phyloP scores from a whole-genome alignment of 2,888 invertebrate genomes.

The Ichneumoninae sp. region DNA sequence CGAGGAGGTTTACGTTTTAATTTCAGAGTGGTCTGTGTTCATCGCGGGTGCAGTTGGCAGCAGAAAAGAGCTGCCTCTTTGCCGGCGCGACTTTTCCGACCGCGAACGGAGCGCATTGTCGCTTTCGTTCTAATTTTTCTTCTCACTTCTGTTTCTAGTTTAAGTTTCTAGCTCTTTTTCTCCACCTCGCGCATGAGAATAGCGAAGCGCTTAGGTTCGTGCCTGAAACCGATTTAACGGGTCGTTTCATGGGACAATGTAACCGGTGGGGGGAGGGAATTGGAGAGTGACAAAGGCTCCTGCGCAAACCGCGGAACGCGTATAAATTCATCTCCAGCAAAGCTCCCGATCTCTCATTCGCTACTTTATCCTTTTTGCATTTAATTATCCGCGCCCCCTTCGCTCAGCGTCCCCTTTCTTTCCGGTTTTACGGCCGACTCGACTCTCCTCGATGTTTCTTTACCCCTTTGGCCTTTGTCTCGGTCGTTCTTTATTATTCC shows the following conservation, averaged over 20 bases:
- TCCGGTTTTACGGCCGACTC: slow-evolving; percentile 9
- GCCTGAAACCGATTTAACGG: slow-evolving; percentile 34
- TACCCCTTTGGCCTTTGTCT: slow-evolving; percentile 33
- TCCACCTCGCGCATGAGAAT: not conserved
- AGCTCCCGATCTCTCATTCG: slow-evolving; percentile 32
- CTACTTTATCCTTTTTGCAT: slow-evolving; percentile 25
- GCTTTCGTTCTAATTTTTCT: slow-evolving; percentile 19
- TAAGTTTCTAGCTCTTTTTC: not conserved
- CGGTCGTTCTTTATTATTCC: slow-evolving; percentile 24
- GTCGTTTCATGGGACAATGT: slow-evolving; percentile 49
- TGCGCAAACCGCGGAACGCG: slow-evolving; percentile 18
- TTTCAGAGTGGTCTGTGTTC: not conserved
- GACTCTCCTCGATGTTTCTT: slow-evolving; percentile 37
- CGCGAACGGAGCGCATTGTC: slow-evolving; percentile 9
- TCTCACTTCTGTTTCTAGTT: not conserved
- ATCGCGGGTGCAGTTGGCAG: slow-evolving; percentile 11
- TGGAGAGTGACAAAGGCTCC: slow-evolving; percentile 6
- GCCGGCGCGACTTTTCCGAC: not conserved
- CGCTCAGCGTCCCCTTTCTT: slow-evolving; percentile 7
- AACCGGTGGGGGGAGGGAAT: not conserved
- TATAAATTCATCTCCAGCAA: slow-evolving; percentile 16
- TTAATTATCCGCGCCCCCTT: slow-evolving; percentile 27
- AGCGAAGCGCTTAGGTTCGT: slow-evolving; percentile 1
- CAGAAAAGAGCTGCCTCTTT: not conserved
- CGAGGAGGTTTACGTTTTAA: not conserved